These are phyloP conservation scores for Oreohelix idahoensis DNA, from an alignment of 1,140 invertebrate genomes.

Conservation along the genomic window DNA sequence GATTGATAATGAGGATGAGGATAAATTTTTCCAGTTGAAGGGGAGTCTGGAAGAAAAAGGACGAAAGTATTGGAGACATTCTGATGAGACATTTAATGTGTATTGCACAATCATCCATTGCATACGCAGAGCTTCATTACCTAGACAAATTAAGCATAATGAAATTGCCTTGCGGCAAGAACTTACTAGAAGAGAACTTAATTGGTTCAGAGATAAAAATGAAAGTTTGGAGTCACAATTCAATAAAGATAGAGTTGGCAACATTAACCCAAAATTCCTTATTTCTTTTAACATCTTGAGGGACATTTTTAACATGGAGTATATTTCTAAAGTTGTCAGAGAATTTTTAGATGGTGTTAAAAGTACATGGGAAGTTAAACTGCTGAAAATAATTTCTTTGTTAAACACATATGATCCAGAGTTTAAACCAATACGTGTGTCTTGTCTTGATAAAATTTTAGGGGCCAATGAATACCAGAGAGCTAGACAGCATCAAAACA, in stretches of 20 bases:
- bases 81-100: conserved; percentile 15
- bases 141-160: conserved; percentile 16
- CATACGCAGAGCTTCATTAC: conserved; percentile 39
- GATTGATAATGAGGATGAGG: conserved; percentile 63
- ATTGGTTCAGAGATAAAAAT: conserved; percentile 52
- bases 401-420: conserved; percentile 54
- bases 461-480: not conserved
- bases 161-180: conserved; percentile 42
- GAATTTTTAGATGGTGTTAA: conserved; percentile 46
- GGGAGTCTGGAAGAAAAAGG: conserved; percentile 51
- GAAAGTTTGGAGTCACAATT: conserved; percentile 23
- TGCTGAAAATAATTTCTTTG: conserved; percentile 52
- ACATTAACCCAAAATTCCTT: conserved; percentile 51
- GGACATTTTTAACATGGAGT: conserved; percentile 51
- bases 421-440: conserved; percentile 45
- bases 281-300: conserved; percentile 59
- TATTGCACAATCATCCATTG: conserved; percentile 50
- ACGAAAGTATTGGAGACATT: conserved; percentile 30
- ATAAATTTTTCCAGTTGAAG: conserved; percentile 45
- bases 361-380: conserved; percentile 37
- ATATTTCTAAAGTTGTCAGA: conserved; percentile 47
- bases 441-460: conserved; percentile 43
- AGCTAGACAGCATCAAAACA: not conserved
- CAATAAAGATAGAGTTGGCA: conserved; percentile 15
- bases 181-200: conserved; percentile 41